Evolutionary conservation across 2,888 invertebrate species (phyloP).

Genomic region (Serripes groenlandicus): DNA sequence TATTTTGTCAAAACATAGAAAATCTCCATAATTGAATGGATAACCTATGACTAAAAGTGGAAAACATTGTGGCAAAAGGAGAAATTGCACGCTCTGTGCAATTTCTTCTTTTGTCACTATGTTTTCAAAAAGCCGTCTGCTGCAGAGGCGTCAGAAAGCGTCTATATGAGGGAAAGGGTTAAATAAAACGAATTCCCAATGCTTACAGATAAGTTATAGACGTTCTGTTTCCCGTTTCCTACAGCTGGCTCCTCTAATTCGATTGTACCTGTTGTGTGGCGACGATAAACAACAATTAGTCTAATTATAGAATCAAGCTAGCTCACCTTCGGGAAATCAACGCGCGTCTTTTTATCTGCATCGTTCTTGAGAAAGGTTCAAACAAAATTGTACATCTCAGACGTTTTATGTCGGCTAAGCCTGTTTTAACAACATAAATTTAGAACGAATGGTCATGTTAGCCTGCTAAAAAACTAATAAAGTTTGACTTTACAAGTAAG

Average conservation of each 20-base stretch:
- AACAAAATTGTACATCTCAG: too few relatives aligned
- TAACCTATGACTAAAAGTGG: too few relatives aligned
- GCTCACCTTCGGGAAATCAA: conserved; percentile 5
- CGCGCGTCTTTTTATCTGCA: neutral
- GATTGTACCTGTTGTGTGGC: conserved; percentile 1
- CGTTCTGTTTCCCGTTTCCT: neutral
- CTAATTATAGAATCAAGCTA: conserved; percentile 8
- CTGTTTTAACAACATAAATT: too few relatives aligned
- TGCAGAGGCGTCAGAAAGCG: neutral
- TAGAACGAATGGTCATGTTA: too few relatives aligned
- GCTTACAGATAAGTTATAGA: neutral
- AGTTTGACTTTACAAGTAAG: too few relatives aligned
- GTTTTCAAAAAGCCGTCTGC: neutral
- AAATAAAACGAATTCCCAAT: neutral
- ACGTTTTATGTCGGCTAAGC: too few relatives aligned
- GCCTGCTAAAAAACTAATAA: too few relatives aligned
- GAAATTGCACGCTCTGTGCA: neutral
- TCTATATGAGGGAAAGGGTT: neutral
- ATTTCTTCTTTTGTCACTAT: neutral
- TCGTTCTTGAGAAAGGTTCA: neutral
- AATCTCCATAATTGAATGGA: too few relatives aligned
- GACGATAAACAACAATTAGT: conserved; percentile 9
- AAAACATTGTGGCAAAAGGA: neutral
- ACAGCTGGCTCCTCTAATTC: neutral
- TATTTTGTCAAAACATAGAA: too few relatives aligned